A percentile compares a stretch with the other conserved stretches of the same genome.
Conservation (phyloP, 2,797 vertebrate species). For the Chelon labrosus region DNA sequence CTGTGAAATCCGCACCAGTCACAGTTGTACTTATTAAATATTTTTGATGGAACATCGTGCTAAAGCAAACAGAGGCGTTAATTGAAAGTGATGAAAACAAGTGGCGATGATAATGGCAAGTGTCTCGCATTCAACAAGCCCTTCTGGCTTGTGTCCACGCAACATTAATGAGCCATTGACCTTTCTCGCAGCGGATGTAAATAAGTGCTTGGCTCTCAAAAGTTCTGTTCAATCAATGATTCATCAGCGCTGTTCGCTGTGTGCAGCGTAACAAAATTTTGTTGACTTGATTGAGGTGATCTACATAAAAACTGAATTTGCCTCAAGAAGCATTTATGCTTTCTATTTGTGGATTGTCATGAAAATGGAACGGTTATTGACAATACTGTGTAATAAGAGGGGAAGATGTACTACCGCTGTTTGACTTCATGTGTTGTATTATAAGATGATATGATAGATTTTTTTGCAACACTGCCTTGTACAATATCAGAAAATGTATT, state of each 20-base stretch:
- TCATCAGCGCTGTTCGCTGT: conserved; percentile 67
- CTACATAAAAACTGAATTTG: conserved; percentile 78
- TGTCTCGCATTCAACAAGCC: conserved; percentile 56
- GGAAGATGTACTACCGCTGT: not conserved
- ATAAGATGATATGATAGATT: not conserved
- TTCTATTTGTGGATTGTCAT: conserved; percentile 32
- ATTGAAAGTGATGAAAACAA: conserved; percentile 56
- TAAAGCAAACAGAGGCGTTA: conserved; percentile 27
- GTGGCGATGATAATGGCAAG: conserved; percentile 47
- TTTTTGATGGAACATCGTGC: conserved; percentile 23
- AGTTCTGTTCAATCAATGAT: conserved; percentile 71
- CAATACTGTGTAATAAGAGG: conserved; percentile 41
- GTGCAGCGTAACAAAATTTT: conserved; percentile 58
- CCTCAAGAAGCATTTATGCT: conserved; percentile 53
- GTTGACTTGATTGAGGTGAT: conserved; percentile 71
- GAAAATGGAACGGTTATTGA: conserved; percentile 26
- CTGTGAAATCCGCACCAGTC: conserved; percentile 15
- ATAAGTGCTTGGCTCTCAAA: conserved; percentile 73
- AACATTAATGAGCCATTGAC: conserved; percentile 75
- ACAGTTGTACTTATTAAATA: conserved; percentile 21
- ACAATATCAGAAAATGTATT: no score
- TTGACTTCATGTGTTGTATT: not conserved
- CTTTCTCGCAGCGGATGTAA: conserved; percentile 65
- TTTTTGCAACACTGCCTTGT: not conserved
- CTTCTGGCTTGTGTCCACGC: conserved; percentile 63